Percentiles rank a stretch among this genome's conserved stretches.
Conservation (phyloP, 1,140 invertebrate genomes). For the Drosophila kurseongensis region DNA sequence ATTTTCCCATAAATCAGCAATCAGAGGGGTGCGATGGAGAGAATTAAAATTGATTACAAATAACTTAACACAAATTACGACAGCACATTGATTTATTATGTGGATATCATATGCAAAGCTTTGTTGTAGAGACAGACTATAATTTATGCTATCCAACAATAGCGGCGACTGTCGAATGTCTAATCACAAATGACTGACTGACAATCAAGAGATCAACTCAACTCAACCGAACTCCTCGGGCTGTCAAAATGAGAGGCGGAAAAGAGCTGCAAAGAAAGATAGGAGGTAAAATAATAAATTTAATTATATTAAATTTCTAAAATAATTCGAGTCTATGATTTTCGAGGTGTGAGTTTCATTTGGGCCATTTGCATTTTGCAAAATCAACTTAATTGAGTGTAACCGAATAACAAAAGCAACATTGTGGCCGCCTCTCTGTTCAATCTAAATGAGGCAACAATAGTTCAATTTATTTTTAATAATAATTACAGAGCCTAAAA, state of each 20-base stretch:
- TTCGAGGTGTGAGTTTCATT: constrained; percentile 61
- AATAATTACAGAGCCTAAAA: constrained; percentile 71
- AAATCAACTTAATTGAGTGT: constrained; percentile 80
- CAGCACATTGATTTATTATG: constrained; percentile 61
- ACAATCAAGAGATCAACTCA: constrained; percentile 58
- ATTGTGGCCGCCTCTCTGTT: constrained; percentile 52
- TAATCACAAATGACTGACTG: constrained; percentile 54
- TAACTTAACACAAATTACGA: constrained; percentile 65
- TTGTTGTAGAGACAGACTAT: constrained; percentile 36
- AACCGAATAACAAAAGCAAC: constrained; percentile 77
- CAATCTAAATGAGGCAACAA: constrained; percentile 76
- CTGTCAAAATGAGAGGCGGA: constrained; percentile 43
- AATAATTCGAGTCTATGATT: constrained; percentile 36
- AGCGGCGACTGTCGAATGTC: constrained; percentile 53
- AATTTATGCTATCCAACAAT: constrained; percentile 43
- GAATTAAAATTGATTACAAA: constrained; percentile 62
- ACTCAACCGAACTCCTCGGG: constrained; percentile 33
- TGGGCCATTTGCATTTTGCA: constrained; percentile 76
- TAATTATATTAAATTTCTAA: constrained; percentile 62
- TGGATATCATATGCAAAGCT: constrained; percentile 43
- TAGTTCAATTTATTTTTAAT: constrained; percentile 83
- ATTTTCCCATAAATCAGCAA: constrained; percentile 49
- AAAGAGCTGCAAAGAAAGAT: constrained; percentile 38
- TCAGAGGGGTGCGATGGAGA: not conserved
- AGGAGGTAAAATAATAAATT: constrained; percentile 14